Conservation (phyloP, 2,888 invertebrate species). For the Lissocephala sabroskyi region DNA sequence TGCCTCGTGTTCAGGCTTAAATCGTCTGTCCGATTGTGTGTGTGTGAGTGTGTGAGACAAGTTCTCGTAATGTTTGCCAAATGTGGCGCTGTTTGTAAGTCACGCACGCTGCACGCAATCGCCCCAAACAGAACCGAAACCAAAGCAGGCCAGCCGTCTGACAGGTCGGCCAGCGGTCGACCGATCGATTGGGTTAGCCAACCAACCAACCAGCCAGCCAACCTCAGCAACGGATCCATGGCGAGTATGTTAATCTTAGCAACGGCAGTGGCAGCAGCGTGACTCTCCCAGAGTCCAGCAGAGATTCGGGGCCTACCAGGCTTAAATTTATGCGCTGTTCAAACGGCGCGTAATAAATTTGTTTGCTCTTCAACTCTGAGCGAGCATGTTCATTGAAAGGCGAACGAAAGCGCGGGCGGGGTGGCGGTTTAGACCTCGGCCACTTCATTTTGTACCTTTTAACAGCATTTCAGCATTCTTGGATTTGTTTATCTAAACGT, state of each 20-base stretch:
- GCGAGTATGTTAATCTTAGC: conserved; percentile 54
- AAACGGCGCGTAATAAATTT: conserved; percentile 67
- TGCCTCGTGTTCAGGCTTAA: conserved; percentile 61
- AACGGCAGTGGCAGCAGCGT: conserved; percentile 30
- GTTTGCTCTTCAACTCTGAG: conserved; percentile 67
- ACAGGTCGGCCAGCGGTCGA: too few relatives aligned
- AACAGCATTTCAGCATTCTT: conserved; percentile 63
- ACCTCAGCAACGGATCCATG: too few relatives aligned
- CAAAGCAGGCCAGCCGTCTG: too few relatives aligned
- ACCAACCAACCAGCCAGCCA: too few relatives aligned
- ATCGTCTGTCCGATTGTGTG: too few relatives aligned
- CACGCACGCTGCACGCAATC: conserved; percentile 54
- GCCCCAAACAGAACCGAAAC: background rate
- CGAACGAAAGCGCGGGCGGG: too few relatives aligned
- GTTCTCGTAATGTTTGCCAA: conserved; percentile 57
- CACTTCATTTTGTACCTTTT: conserved; percentile 64
- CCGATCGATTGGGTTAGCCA: too few relatives aligned
- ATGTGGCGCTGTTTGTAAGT: conserved; percentile 66
- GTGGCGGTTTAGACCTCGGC: too few relatives aligned
- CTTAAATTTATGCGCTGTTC: conserved; percentile 67
- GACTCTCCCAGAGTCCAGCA: conserved; percentile 22
- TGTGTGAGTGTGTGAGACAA: too few relatives aligned
- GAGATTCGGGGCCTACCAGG: conserved; percentile 18
- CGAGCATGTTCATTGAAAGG: conserved; percentile 67
- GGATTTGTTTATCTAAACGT: conserved; percentile 68